Evolutionary conservation across 2,888 invertebrate genomes (phyloP).

Genomic region (Philaethria dido): DNA sequence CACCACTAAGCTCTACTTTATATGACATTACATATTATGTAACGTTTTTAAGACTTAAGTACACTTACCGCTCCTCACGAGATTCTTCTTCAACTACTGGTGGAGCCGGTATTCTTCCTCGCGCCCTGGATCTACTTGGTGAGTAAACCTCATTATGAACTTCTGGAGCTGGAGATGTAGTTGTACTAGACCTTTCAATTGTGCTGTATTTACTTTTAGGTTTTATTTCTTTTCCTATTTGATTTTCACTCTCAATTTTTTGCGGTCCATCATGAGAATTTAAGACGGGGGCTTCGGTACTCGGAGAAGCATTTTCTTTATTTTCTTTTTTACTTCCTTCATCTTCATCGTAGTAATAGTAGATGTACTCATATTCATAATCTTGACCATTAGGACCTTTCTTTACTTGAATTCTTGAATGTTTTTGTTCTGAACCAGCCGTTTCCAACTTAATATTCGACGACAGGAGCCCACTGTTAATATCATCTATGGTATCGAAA

Average conservation of each 20-base stretch:
- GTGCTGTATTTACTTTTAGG: constrained; percentile 83
- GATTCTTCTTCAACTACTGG: constrained; percentile 80
- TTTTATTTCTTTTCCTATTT: constrained; percentile 70
- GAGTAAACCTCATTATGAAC: constrained; percentile 87
- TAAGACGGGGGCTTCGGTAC: constrained; percentile 58
- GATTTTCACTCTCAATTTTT: constrained; percentile 75
- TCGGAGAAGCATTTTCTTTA: constrained; percentile 55
- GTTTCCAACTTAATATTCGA: constrained; percentile 84
- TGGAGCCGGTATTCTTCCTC: constrained; percentile 76
- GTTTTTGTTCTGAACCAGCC: constrained; percentile 87
- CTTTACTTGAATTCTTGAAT: constrained; percentile 91
- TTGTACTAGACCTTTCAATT: constrained; percentile 75
- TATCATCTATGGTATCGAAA: constrained; percentile 78
- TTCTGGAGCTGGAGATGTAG: constrained; percentile 81
- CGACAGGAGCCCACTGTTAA: constrained; percentile 74
- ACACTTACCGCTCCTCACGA: constrained; percentile 77
- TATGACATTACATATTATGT: constrained; percentile 14
- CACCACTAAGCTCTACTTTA: constrained; percentile 32
- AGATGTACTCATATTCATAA: constrained; percentile 96
- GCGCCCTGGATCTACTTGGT: constrained; percentile 68
- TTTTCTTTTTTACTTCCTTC: constrained; percentile 81
- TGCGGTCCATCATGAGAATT: constrained; percentile 86
- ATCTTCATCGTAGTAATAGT: constrained; percentile 95
- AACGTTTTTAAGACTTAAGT: neutral
- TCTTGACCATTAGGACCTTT: constrained; percentile 95